These are phyloP conservation scores for Cephus nigrinus DNA, from an alignment of 2,888 invertebrate species.

Conservation along the genomic window DNA sequence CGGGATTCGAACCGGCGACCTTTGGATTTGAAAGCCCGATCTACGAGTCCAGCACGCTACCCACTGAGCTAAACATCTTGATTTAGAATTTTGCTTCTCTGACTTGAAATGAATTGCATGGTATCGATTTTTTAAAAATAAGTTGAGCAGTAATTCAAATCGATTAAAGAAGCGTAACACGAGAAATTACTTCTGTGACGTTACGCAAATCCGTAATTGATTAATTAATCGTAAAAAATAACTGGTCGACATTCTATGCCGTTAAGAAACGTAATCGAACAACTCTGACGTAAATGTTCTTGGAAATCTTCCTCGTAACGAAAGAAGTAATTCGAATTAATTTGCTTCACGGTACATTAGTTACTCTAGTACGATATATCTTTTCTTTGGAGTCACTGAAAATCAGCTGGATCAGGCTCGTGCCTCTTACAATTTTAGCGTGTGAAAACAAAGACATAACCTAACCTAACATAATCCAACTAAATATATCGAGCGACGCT, in stretches of 20 bases:
- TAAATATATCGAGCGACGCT: neutral
- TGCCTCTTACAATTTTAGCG: neutral
- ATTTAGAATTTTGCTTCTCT: neutral
- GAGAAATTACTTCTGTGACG: neutral
- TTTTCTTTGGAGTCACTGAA: neutral
- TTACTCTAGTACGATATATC: neutral
- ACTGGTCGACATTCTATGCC: neutral
- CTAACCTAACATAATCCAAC: neutral
- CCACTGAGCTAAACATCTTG: neutral
- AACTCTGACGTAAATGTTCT: neutral
- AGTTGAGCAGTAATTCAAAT: neutral
- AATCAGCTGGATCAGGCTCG: neutral
- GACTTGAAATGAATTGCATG: neutral
- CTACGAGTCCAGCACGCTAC: neutral
- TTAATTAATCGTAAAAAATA: neutral
- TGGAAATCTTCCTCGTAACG: neutral
- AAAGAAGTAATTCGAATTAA: neutral
- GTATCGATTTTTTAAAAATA: neutral
- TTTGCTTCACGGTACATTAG: neutral
- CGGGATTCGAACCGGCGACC: conserved; percentile 1
- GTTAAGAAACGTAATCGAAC: neutral
- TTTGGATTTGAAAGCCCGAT: neutral
- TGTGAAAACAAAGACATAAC: neutral
- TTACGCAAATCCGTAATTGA: neutral
- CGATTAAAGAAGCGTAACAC: neutral